phyloP scores from a whole-genome alignment of 2,113 vertebrate genomes.

The Montifringilla adamsi region DNA sequence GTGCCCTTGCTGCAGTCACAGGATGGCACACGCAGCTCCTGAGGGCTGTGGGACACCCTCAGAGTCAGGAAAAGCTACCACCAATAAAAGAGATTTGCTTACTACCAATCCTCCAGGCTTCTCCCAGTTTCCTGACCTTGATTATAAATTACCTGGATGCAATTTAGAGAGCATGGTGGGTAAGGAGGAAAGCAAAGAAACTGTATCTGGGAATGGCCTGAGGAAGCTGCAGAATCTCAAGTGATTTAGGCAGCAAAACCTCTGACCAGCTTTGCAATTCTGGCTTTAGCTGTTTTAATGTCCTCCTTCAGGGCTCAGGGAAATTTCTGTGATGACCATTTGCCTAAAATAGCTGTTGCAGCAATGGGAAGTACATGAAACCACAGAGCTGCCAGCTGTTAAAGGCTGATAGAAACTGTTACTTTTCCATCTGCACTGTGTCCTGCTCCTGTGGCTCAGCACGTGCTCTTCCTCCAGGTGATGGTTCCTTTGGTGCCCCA shows the following conservation, averaged over 20 bases:
- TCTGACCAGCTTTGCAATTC: background rate
- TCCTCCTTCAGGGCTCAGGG: background rate
- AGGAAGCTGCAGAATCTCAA: background rate
- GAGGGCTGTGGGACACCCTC: background rate
- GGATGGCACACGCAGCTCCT: background rate
- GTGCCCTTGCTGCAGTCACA: conserved; percentile 17
- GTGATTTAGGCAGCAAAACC: background rate
- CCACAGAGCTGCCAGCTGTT: background rate
- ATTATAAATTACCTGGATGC: background rate
- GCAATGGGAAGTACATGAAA: background rate
- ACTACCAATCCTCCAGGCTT: background rate
- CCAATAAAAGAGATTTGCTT: background rate
- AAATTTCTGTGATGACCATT: background rate
- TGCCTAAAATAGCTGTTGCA: background rate
- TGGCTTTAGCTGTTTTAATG: background rate
- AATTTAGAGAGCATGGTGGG: background rate
- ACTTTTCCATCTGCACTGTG: background rate
- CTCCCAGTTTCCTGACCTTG: background rate
- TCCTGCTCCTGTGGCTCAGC: background rate
- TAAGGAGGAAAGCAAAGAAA: background rate
- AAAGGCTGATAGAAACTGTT: background rate
- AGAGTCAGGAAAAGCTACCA: background rate
- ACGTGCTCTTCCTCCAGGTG: background rate
- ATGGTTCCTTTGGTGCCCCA: background rate
- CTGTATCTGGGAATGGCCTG: background rate